Conservation (phyloP, 1,140 invertebrate genomes). For the Portunus trituberculatus region DNA sequence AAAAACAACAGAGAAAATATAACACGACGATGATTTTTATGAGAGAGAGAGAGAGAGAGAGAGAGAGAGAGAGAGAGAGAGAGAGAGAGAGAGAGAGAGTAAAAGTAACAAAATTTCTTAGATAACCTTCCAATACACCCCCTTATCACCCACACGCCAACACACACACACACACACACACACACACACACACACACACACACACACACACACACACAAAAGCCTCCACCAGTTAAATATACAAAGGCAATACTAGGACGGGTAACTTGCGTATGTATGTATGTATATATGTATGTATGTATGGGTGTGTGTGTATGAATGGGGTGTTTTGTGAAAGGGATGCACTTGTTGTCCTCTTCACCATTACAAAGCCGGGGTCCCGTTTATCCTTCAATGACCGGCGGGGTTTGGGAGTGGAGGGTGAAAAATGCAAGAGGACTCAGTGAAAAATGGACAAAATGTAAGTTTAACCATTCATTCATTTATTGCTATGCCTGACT, state of each 20-base stretch:
- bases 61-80: not conserved
- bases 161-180: not conserved
- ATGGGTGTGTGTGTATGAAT: not conserved
- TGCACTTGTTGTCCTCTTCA: not conserved
- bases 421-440: not conserved
- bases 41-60: not conserved
- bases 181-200: too few species aligned
- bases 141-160: not conserved
- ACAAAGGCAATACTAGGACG: not conserved
- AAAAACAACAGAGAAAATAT: too few species aligned
- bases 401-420: not conserved
- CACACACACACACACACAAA: not conserved
- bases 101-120: not conserved
- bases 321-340: not conserved
- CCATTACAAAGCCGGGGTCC: too few species aligned
- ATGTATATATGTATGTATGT: not conserved
- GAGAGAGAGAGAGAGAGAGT: conserved; percentile 7
- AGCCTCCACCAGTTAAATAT: not conserved
- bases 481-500: conserved; percentile 5
- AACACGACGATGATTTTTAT: not conserved
- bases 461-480: conserved; percentile 56
- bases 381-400: too few species aligned
- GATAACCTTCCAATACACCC: not conserved
- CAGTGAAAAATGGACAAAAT: conserved; percentile 32
- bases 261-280: not conserved